Base-by-base conservation (phyloP, 2,113 vertebrate species). In the Alligator sinensis region DNA sequence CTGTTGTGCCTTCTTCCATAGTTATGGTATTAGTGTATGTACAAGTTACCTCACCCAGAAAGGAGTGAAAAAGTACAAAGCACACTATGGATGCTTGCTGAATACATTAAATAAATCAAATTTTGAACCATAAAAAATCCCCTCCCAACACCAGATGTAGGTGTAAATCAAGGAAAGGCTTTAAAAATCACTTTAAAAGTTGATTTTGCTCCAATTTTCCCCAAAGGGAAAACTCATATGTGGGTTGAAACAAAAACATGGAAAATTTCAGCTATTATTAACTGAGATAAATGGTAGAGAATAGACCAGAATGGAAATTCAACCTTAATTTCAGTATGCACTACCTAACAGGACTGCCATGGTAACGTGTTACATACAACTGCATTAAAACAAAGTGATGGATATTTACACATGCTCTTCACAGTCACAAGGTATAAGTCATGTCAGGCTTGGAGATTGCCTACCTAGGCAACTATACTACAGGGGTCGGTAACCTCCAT, bases 21-120 rank as follows among this genome's bases (percentile, higher is more conserved):
- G 86, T 87, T 86, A 95, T 91, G 82, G 70, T 91, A 92, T 95
- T 95, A 96, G 94, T 87, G 93, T 96, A 94, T 91, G 93, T 96
- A 94, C 94, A 96, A 95, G 92, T 86, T 82, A 96, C 96, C 90
- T 95, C 93, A 95, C 96, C 96, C 95, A 95, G 95, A 90, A 95
- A 95, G 68, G 64, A 78, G 88, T 96, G 87, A 95, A 94, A 97
- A 96, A 97, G 94, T 96, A 96, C 95, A 95, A 96, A 94, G 94
- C 95, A 97, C 96, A 96, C 94, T 94, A 92, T 92, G 76, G 95
- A 93, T 86, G 82, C 92, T 95, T 96, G 96, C 61, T 96, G 96
- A 96, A 95, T 96, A 95, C 84, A 95, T 96, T 96, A 96, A 94
- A 96, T 96, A 96, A 97, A 96, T 95, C 95, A 96, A 96, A 97